Base-by-base conservation (phyloP, 2,888 invertebrate species). In the Ethmia dodecea region DNA sequence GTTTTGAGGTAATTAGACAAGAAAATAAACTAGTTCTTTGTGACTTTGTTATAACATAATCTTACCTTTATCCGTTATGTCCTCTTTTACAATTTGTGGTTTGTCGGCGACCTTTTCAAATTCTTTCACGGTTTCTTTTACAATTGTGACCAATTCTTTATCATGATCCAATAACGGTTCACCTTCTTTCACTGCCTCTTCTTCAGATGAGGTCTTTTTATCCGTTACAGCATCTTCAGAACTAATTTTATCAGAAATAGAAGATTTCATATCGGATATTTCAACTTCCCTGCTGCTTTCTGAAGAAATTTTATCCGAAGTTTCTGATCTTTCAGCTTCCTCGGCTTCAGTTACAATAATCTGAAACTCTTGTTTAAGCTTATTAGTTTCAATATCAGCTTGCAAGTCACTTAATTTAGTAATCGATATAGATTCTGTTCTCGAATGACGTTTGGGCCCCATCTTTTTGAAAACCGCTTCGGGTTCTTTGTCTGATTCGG, bases 221-320 rank as follows among this genome's bases (percentile, higher is more conserved):
- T 86, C 86, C 5, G 87, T 87, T 0, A 86, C 87, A 10, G 79
- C 87, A 46, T 86, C 86, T 66, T 87, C 87, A 8, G 86, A 87
- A 43, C 86, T 86, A 12, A 87, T 86, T 41, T 65, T 80, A 33
- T 86, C 87, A 16, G 87, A 87, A 40, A 86, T 67, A 1, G 87
- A 87, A 26, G 86, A 86, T 51, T 87, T 87, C 24, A 74, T 59
- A 18, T 87, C 87, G 5, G 87, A 87, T 6, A 87, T 77, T 65
- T 87, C 87, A 25, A 87, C 63, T 57, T 87, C 87, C 28, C 86
- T 60, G 40, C 87, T 87, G 45, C 81, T 81, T 58, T 87, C 87
- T 13, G 87, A 87, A 9, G 87, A 87, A 37, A 87, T 87, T 67
- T 81, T 87, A 45, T 87, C 87, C 0, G 87, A 87, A 0, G 56